Evolutionary conservation across 1,140 invertebrate genomes (phyloP), one percentile per base, ranked within the genome.

Genomic region (Dreissena polymorpha): DNA sequence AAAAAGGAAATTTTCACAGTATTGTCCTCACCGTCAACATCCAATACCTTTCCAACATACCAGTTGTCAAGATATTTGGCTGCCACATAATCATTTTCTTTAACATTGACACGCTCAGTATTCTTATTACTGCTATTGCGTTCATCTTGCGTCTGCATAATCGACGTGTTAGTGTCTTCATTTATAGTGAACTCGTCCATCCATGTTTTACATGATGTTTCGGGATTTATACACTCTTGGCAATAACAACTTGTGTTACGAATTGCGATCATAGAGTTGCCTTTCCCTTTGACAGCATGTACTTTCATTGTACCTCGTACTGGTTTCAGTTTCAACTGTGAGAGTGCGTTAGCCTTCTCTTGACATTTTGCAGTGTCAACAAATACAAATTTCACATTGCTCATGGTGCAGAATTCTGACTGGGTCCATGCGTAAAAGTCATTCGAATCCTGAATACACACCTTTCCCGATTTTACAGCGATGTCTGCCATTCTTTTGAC

Each of bases 401-500:
- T 79, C 49, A 79, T 69, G 10, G 49, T 69, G 67, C 76, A 79
- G 51, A 8, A 3, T 12, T 12, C n/a, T 16, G 76, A 79, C 67
- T 79, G 76, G 23, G 74, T 77, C 64, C 74, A 77, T 7, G 5
- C 10, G 51, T 60, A 77, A 67, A 77, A 67, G 23, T 69, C 76
- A 21, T 8, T 21, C 3, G 76, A 12, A 50, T 79, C 76, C 57
- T 79, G 76, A 55, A 79, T 79, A 23, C 39, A 12, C 5, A 70
- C 51, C 29, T 79, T 68, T 7, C 76, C 76, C 25, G 76, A 55
- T 53, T 79, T 79, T 12, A 79, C 76, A 18, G 76, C 76, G 5
- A 69, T 53, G 57, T 79, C 76, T 6, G 64, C 76, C 76, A 79
- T 77, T 7, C 74, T 21, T 21, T 77, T 77, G 18, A 51, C 63